Evolutionary conservation across 2,113 vertebrate species (phyloP), one percentile per base, ranked within the genome.

Genomic region (Megaleporinus macrocephalus): DNA sequence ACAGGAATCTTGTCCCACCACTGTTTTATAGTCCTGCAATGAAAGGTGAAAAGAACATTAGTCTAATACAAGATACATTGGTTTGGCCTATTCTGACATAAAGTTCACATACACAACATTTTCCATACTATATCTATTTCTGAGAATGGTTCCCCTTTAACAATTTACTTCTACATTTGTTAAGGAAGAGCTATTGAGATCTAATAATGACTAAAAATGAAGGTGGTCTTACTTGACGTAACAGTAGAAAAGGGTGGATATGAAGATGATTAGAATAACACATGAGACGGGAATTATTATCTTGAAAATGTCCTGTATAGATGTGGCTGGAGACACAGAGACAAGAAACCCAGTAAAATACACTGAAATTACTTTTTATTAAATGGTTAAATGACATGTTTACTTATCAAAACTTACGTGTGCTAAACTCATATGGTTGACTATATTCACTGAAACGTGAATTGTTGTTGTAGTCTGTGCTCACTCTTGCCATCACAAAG

Each of bases 381-480:
- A n/a, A 33, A 30, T 62, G 27, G n/a, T 51, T 55, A 27, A 0
- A 70, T 33, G 0, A 70, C 4, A 20, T 27, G 18, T 36, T 30
- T 51, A 15, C 13, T 51, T 44, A 55, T 27, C 1, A 78, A 76
- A 7, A 90, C 91, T 91, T 84, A 94, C 92, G 0, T 0, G 85
- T 92, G 63, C 27, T 65, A 80, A 93, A 92, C 71, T 86, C 70
- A n/a, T 0, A 0, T 59, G 90, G 90, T 0, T 73, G 0, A 16
- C 94, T 94, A 7, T 87, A 83, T 79, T 94, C 88, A 76, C 94
- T 94, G 68, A 16, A 86, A 27, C 63, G 47, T 13, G 13, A 4
- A 7, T 0, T 26, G 0, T 0, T 0, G 2, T 30, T 78, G 0
- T 11, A 4, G 0, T 0, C 0, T 1, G 14, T 0, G 41, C 33